Conservation (phyloP, 2,113 vertebrate genomes). For the Prunella fulvescens region DNA sequence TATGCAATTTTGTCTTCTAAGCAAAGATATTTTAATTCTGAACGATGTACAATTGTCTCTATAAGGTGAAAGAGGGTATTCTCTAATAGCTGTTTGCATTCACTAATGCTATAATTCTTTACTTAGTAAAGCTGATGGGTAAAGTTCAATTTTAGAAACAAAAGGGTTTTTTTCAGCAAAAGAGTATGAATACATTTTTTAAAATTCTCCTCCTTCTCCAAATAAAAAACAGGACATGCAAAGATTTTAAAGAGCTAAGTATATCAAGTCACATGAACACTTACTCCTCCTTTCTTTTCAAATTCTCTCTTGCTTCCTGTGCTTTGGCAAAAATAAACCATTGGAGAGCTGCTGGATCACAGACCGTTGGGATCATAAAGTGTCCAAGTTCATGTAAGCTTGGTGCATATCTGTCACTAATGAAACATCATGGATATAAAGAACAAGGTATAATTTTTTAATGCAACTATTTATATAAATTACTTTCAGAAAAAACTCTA, state of each 20-base stretch:
- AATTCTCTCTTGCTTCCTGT: constrained; percentile 81
- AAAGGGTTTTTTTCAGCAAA: neutral
- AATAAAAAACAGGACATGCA: neutral
- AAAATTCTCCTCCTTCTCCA: neutral
- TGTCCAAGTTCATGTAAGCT: constrained; percentile 88
- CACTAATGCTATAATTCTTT: neutral
- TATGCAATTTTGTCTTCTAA: neutral
- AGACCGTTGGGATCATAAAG: constrained; percentile 82
- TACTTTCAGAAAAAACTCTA: neutral
- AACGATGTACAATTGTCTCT: neutral
- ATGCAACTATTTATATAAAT: neutral
- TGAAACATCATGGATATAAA: neutral
- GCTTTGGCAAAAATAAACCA: constrained; percentile 86
- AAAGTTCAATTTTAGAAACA: neutral
- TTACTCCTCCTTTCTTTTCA: constrained; percentile 81
- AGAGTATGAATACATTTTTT: neutral
- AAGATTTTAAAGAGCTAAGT: neutral
- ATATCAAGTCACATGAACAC: neutral
- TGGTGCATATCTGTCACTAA: constrained; percentile 82
- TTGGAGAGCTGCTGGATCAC: constrained; percentile 80
- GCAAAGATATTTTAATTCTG: neutral
- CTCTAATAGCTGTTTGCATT: neutral
- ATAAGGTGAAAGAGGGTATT: neutral
- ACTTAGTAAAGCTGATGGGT: neutral
- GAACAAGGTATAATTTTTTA: neutral